Evolutionary conservation across 2,888 invertebrate genomes (phyloP), one percentile per base, ranked within the genome.

Genomic region (Lagria hirta): DNA sequence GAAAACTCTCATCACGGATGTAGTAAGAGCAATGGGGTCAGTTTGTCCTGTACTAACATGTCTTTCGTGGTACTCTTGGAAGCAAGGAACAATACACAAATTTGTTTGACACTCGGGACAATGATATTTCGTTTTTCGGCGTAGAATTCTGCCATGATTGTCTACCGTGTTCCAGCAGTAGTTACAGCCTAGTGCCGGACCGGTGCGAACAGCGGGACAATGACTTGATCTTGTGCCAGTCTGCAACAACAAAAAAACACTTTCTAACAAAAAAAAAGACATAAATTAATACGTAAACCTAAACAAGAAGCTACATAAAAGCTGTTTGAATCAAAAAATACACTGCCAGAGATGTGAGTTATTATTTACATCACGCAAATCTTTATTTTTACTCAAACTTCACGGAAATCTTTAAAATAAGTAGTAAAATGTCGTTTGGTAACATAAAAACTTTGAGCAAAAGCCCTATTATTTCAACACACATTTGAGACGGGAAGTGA

Each of bases 91-190:
- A 62, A 91, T 89, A 71, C 91, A 91, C 35, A 91, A 76, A 71
- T 91, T 91, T 48, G 87, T 88, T 71, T 88, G 86, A 69, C 91
- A 91, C 69, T 91, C 90, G 0, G 90, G 90, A 72, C 91, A 91
- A 65, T 90, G 88, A 70, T 89, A 91, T 70, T 91, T 90, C 1
- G 91, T 91, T 73, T 91, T 91, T 45, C 90, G 78, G 27, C 91
- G 79, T 33, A 90, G 74, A 60, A 89, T 89, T 52, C 90, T 75
- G 20, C 88, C 88, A 71, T 86, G 84, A 27, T 81, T 82, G 68
- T 91, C 90, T 27, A 89, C 86, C 0, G 90, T 89, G 68, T 91
- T 91, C 91, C 91, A 91, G 72, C 91, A 91, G 68, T 84, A 90
- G 73, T 90, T 90, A 72, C 91, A 91, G 55, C 89, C 88, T 49